Conservation (phyloP, 2,797 vertebrate genomes). For the Onychomys arenicola region DNA sequence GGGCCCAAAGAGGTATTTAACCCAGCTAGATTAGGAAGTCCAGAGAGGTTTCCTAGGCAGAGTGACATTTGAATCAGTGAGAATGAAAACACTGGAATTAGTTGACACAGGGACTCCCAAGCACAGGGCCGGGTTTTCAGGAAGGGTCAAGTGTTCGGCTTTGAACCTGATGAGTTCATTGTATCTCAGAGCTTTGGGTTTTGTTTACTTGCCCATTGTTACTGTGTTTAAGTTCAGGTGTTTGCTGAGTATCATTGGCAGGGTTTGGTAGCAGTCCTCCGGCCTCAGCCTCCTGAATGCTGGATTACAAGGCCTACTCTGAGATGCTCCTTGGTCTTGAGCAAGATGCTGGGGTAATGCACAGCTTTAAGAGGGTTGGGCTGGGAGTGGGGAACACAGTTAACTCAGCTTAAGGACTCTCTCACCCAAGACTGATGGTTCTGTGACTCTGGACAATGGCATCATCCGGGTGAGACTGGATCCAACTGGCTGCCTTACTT, state of each 20-base stretch:
- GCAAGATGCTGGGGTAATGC: neutral
- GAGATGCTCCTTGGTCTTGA: neutral
- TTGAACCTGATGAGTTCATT: neutral
- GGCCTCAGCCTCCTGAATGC: neutral
- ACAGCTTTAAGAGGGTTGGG: neutral
- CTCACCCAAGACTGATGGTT: slow-evolving; percentile 89
- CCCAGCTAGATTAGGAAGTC: neutral
- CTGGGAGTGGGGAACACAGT: neutral
- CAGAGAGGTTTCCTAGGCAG: neutral
- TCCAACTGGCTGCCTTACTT: slow-evolving; percentile 89
- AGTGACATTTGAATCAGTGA: neutral
- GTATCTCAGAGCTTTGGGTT: neutral
- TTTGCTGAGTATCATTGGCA: neutral
- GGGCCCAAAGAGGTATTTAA: neutral
- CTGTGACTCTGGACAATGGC: slow-evolving; percentile 93
- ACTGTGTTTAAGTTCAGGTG: neutral
- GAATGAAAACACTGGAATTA: neutral
- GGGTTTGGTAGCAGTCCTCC: neutral
- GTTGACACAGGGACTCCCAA: neutral
- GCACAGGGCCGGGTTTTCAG: neutral
- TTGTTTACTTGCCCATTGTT: neutral
- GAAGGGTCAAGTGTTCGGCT: neutral
- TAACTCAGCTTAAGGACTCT: slow-evolving; percentile 19
- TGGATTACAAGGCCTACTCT: neutral
- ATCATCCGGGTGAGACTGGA: slow-evolving; percentile 90